Evolutionary conservation across 2,797 vertebrate species (phyloP), one percentile per base, ranked within the genome.

Genomic region (Malacoctenus gilli): DNA sequence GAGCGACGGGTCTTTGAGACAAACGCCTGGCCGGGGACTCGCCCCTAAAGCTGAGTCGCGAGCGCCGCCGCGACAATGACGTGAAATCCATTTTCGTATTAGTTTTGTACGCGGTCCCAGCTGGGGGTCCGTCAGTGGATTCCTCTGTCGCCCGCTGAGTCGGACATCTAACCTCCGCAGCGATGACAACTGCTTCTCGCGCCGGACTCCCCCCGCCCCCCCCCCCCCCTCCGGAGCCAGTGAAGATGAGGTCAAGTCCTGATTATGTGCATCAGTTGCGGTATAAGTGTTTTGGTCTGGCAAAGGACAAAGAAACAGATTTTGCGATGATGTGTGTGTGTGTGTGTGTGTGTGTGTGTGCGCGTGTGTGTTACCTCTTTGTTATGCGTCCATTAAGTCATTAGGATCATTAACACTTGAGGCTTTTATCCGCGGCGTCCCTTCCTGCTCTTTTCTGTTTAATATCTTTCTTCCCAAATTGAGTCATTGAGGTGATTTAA

Each of bases 401-500:
- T 28, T 28, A 28, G 4, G 25, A 37, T 58, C 46, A 61, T 69
- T 63, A 59, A 39, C 30, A 39, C 18, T 28, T 30, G 14, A 8
- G 44, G 31, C 15, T 19, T 32, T 44, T 22, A 39, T 56, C 61
- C 18, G 10, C 53, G 8, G 11, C 3, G 50, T 49, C 40, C 31
- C 20, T 34, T 56, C 16, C 32, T 51, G 42, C 37, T 56, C 36
- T 39, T 50, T 56, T 37, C 62, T 25, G 8, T 46, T 59, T 40
- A 22, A 63, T 63, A 48, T 32, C 2, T 40, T 65, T 52, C n/a
- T 9, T 40, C 18, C 22, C 59, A 55, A 75, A 71, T 61, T 38
- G 21, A 67, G 54, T 57, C 23, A 70, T 19, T 52, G 20, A 39
- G 46, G 8, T 62, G 31, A 71, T 77, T 75, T 77, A 69, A 55